Base-by-base conservation (phyloP, 2,888 invertebrate genomes). In the Acleris sparsana region DNA sequence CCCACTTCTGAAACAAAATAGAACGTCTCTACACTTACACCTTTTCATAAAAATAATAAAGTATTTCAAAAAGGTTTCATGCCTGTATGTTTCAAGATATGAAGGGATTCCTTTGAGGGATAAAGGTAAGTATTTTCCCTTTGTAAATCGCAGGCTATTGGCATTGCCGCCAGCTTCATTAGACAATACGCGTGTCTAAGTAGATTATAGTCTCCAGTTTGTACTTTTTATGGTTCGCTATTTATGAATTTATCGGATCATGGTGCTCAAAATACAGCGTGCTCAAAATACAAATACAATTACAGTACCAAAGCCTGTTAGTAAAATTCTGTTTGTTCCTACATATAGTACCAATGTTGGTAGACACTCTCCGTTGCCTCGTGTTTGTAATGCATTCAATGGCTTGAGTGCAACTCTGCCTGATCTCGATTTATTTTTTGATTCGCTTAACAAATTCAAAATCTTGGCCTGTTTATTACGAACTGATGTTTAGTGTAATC, bases 191-290 rank as follows among this genome's bases (percentile, higher is more conserved):
- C 63, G 57, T 61, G 55, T 22, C 61, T 71, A 71, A 72, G 68
- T 72, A 67, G 68, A 71, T 73, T 72, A 71, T 66, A 62, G 68
- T 69, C 70, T 64, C 59, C 62, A 18, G 57, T 58, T 63, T 33
- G 29, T 18, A 59, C 22, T 63, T 58, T 48, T 58, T 63, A 59
- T 17, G 44, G 58, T 29, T 62, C 25, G 58, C 53, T 16, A 46
- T 53, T 49, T 58, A 58, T 63, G 33, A 48, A 39, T 58, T 52
- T 51, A 25, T 11, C 11, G 51, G 58, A 13, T 58, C 52, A 53
- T 58, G 69, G 68, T 67, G 68, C 63, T 71, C 70, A 53, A n/a
- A n/a, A n/a, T n/a, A n/a, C n/a, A n/a, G n/a, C n/a, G n/a, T n/a
- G n/a, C n/a, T n/a, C n/a, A n/a, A n/a, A n/a, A n/a, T n/a, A n/a